Conservation (phyloP, 64 coral and sea anemone genomes). For the Montipora efflorescens region DNA sequence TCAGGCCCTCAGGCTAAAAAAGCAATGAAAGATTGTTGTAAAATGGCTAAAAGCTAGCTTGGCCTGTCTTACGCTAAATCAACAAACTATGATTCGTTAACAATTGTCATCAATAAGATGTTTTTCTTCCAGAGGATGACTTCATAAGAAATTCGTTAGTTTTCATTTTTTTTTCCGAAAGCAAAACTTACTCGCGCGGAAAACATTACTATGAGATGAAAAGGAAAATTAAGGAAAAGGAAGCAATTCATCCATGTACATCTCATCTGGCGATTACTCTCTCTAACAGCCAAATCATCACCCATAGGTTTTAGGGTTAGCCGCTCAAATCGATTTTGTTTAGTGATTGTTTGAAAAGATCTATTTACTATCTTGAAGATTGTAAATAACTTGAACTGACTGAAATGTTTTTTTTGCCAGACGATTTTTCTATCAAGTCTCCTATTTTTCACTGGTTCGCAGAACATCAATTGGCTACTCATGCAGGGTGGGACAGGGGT, state of each 20-base stretch:
- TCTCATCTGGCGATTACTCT: too few relatives aligned
- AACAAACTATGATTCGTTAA: slow-evolving; percentile 3
- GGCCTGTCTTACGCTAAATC: slow-evolving; percentile 13
- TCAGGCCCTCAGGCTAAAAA: neutral
- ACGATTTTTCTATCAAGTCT: too few relatives aligned
- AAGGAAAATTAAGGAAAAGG: neutral
- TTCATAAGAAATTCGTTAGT: slow-evolving; percentile 2
- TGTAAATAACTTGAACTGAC: too few relatives aligned
- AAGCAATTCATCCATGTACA: neutral
- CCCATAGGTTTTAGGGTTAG: too few relatives aligned
- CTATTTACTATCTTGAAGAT: too few relatives aligned
- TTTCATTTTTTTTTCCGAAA: neutral
- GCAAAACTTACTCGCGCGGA: neutral
- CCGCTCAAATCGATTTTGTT: too few relatives aligned
- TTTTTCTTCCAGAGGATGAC: slow-evolving; percentile 9
- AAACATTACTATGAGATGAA: neutral
- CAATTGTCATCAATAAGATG: slow-evolving; percentile 6
- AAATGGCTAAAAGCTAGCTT: neutral
- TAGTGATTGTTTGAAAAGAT: too few relatives aligned
- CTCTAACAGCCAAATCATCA: too few relatives aligned
- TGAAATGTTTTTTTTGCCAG: too few relatives aligned
- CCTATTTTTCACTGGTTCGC: too few relatives aligned
- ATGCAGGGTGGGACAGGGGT: too few relatives aligned
- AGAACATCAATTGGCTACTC: too few relatives aligned
- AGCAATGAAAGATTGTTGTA: neutral